Base-by-base conservation (phyloP, 2,888 invertebrate genomes). In the Mesoligia furuncula region DNA sequence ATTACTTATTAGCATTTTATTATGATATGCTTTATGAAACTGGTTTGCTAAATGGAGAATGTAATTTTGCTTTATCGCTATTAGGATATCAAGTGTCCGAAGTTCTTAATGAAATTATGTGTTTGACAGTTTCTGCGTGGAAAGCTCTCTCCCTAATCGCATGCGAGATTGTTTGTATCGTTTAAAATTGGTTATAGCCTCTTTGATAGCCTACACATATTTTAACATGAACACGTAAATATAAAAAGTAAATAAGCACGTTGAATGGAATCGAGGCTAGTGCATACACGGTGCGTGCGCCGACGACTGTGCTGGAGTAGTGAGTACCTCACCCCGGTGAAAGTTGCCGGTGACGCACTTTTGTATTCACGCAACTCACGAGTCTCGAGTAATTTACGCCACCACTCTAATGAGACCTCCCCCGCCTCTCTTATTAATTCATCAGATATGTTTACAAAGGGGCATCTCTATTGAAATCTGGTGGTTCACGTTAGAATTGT, bases 261-360 rank as follows among this genome's bases (percentile, higher is more conserved):
- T 80, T 84, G 74, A 83, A 87, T 83, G 84, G 79, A 90, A 90
- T 87, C 85, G 88, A 87, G 87, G 90, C 90, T 90, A 81, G 85
- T 78, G 82, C 86, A 84, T 82, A 73, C 82, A 79, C 77, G 61
- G 77, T 83, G 75, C 77, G 77, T 90, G 92, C 89, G 90, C 90
- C 86, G 86, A 88, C 87, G 89, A 87, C 90, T 87, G 62, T 54
- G 77, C 64, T 64, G 69, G 61, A 76, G 80, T 81, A 66, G 77
- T 61, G 64, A 83, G 76, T 89, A 84, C 87, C 89, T 90, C 88
- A 88, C 77, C 88, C 90, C 86, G 96, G 96, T 95, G 96, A 96
- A 96, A 96, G 96, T 96, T 96, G 94, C 90, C 91, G 88, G 93
- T 95, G 96, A 96, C 95, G 96, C 94, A 94, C 94, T 93, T 93